Evolutionary conservation across 2,797 vertebrate species (phyloP).

Genomic region (Phataginus tricuspis): DNA sequence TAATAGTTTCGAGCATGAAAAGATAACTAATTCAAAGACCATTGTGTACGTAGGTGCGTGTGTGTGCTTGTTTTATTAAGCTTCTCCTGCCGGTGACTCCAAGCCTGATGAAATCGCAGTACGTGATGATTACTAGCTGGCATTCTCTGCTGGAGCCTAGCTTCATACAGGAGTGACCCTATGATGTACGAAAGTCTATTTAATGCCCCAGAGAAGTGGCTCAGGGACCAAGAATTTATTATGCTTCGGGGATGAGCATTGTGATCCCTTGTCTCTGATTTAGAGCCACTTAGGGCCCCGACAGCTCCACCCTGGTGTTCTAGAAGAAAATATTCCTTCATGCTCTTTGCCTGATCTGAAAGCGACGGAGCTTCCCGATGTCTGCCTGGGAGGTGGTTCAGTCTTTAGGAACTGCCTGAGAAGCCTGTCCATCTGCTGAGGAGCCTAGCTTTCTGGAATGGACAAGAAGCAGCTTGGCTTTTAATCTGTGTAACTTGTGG

Average conservation of each 20-base stretch:
- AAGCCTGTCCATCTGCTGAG: constrained; percentile 37
- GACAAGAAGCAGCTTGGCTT: not conserved
- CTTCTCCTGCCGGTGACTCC: not conserved
- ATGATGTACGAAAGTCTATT: constrained; percentile 54
- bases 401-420: constrained; percentile 39
- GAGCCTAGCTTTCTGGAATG: not conserved
- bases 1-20: constrained; percentile 23
- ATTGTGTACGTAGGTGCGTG: too few species aligned
- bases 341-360: constrained; percentile 52
- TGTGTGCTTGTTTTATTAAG: not conserved
- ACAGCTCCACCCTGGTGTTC: constrained; percentile 52
- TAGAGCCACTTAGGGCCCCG: constrained; percentile 46
- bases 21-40: not conserved
- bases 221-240: constrained; percentile 55
- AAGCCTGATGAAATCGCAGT: not conserved
- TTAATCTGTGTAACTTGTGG: constrained; percentile 38
- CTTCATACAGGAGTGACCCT: constrained; percentile 56
- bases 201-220: constrained; percentile 42
- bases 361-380: not conserved
- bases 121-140: constrained; percentile 19
- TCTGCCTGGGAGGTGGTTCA: constrained; percentile 37
- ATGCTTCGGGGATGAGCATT: constrained; percentile 17
- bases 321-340: constrained; percentile 52
- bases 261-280: constrained; percentile 54
- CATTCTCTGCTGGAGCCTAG: constrained; percentile 71